These are phyloP conservation scores for Chiroxiphia lanceolata DNA, from an alignment of 2,797 vertebrate genomes.

Conservation along the genomic window DNA sequence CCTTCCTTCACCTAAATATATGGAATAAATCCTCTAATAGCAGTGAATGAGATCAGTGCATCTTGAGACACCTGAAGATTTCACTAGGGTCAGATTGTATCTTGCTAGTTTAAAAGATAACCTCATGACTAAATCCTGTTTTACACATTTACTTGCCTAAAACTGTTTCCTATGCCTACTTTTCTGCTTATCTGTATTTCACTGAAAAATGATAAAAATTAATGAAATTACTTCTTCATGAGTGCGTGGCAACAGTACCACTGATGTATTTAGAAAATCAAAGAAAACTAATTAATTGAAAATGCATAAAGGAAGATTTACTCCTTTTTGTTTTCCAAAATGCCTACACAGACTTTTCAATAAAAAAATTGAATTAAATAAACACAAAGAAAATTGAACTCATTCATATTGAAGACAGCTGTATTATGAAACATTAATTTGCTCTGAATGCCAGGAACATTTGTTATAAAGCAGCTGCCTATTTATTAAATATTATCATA, in stretches of 20 bases:
- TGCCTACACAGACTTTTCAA: not conserved
- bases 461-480: not conserved
- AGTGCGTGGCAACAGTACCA: not conserved
- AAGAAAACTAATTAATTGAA: not conserved
- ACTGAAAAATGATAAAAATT: not conserved
- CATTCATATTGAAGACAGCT: not conserved
- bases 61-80: not conserved
- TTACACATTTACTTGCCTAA: not conserved
- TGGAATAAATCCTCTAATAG: not conserved
- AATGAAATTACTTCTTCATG: not conserved
- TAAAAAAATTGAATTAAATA: not conserved
- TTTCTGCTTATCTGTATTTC: not conserved
- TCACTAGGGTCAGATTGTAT: not conserved
- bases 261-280: not conserved
- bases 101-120: not conserved
- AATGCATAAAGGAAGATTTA: not conserved
- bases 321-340: not conserved
- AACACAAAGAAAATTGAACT: not conserved
- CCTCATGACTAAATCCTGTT: not conserved
- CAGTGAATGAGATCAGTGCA: not conserved
- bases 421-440: slow-evolving; percentile 8
- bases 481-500: slow-evolving; percentile 21
- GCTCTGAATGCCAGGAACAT: not conserved
- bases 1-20: not conserved
- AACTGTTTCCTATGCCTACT: not conserved